These are phyloP conservation scores for Dicyrtoma fusca DNA, from an alignment of 2,888 invertebrate species.

Conservation along the genomic window DNA sequence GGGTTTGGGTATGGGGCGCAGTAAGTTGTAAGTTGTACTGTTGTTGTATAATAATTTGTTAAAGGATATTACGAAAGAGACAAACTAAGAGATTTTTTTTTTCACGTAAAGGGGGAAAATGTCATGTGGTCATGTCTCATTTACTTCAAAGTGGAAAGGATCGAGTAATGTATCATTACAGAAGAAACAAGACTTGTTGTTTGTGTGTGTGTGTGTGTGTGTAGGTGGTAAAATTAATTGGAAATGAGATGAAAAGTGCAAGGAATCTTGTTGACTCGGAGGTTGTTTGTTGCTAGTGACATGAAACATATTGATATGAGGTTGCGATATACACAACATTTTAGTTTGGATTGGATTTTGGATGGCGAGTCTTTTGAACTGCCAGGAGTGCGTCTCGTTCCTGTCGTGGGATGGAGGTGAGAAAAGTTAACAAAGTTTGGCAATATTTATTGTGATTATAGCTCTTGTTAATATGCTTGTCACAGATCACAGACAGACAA, in stretches of 20 bases:
- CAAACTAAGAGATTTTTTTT: background rate
- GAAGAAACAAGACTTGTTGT: background rate
- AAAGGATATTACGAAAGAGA: constrained; percentile 7
- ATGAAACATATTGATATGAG: constrained; percentile 17
- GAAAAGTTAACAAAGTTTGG: constrained; percentile 17
- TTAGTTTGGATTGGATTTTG: too few species aligned
- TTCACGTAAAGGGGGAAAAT: background rate
- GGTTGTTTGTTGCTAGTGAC: too few species aligned
- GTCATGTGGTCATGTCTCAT: too few species aligned
- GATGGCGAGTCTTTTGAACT: too few species aligned
- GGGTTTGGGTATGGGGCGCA: too few species aligned
- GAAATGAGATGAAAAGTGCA: constrained; percentile 27
- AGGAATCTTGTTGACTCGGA: constrained; percentile 4
- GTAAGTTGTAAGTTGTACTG: too few species aligned
- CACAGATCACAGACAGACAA: background rate
- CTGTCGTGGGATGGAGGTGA: constrained; percentile 21
- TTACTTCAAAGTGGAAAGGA: too few species aligned
- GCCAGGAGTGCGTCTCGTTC: too few species aligned
- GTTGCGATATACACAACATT: too few species aligned
- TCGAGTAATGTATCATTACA: too few species aligned
- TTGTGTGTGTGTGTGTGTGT: constrained; percentile 14
- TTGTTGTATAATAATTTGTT: background rate
- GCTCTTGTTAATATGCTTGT: constrained; percentile 9
- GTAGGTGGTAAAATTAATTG: constrained; percentile 33
- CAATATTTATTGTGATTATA: constrained; percentile 14